These are phyloP conservation scores for Cyrtonyx montezumae DNA, from an alignment of 2,113 vertebrate genomes.

Conservation along the genomic window DNA sequence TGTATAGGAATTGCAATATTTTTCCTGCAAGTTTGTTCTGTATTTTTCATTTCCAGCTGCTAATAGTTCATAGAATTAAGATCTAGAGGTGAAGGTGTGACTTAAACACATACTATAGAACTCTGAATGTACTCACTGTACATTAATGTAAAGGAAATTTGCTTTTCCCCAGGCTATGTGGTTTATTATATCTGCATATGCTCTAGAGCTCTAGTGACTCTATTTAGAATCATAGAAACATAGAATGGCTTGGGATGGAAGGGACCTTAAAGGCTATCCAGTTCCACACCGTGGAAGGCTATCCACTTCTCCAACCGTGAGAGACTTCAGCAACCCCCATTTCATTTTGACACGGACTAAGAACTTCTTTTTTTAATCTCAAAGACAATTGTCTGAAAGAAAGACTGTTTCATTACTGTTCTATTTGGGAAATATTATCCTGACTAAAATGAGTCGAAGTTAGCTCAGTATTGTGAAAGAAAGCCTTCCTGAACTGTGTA, in stretches of 20 bases:
- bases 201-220: neutral
- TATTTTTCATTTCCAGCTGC: conserved; percentile 69
- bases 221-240: neutral
- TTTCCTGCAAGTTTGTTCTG: conserved; percentile 49
- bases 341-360: neutral
- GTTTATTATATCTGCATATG: conserved; percentile 38
- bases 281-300: too few species aligned
- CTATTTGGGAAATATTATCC: conserved; percentile 27
- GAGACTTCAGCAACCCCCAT: neutral
- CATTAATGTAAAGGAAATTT: conserved; percentile 51
- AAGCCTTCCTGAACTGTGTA: neutral
- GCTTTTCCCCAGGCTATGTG: neutral
- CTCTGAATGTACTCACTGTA: conserved; percentile 35
- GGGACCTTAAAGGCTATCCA: neutral
- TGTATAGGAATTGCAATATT: conserved; percentile 43
- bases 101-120: conserved; percentile 38
- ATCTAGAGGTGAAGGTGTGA: conserved; percentile 54
- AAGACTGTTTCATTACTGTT: neutral
- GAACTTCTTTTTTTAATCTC: neutral
- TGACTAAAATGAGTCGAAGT: neutral
- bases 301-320: neutral
- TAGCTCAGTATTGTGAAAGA: neutral
- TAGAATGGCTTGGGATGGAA: neutral
- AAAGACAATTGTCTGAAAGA: neutral
- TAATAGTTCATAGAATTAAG: conserved; percentile 38